Percentiles rank a stretch among this genome's conserved stretches.
Evolutionary conservation across 37 sponge, comb jelly and placozoan genomes (phyloP).

Genomic region (Axinella damicornis): DNA sequence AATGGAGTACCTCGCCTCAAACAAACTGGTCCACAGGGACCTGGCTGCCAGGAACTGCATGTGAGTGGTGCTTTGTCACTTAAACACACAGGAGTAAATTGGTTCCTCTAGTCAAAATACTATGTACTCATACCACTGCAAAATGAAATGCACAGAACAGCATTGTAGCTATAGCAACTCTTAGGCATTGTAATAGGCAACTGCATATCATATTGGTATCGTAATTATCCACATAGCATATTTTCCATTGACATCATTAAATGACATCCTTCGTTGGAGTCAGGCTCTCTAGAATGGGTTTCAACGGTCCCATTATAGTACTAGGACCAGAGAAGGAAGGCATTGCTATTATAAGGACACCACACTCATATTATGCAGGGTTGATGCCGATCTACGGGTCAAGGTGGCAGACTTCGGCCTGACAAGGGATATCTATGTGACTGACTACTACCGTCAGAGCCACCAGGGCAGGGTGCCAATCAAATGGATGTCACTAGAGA

Average conservation of each 20-base stretch:
- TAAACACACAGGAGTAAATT: too few species aligned
- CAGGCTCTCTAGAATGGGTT: too few species aligned
- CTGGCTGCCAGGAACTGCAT: slow-evolving; percentile 67
- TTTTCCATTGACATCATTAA: too few species aligned
- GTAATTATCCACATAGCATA: too few species aligned
- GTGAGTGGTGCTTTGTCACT: slow-evolving; percentile 7
- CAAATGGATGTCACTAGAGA: slow-evolving; percentile 85
- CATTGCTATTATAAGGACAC: background rate
- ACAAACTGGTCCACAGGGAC: slow-evolving; percentile 56
- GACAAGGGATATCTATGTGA: slow-evolving; percentile 69
- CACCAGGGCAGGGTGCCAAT: slow-evolving; percentile 55
- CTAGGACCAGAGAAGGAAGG: background rate
- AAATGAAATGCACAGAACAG: too few species aligned
- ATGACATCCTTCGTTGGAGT: too few species aligned
- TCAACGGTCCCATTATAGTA: too few species aligned
- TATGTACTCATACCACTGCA: too few species aligned
- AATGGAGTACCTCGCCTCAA: slow-evolving; percentile 45
- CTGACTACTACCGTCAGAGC: slow-evolving; percentile 71
- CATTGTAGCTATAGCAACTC: too few species aligned
- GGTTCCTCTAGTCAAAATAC: too few species aligned
- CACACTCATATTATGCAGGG: slow-evolving; percentile 16
- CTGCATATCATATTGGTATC: too few species aligned
- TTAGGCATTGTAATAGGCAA: too few species aligned
- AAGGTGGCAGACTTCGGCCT: slow-evolving; percentile 82
- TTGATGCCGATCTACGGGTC: slow-evolving; percentile 47